Evolutionary conservation across 2,888 invertebrate genomes (phyloP), one percentile per base, ranked within the genome.

Genomic region (Pollenia labialis): DNA sequence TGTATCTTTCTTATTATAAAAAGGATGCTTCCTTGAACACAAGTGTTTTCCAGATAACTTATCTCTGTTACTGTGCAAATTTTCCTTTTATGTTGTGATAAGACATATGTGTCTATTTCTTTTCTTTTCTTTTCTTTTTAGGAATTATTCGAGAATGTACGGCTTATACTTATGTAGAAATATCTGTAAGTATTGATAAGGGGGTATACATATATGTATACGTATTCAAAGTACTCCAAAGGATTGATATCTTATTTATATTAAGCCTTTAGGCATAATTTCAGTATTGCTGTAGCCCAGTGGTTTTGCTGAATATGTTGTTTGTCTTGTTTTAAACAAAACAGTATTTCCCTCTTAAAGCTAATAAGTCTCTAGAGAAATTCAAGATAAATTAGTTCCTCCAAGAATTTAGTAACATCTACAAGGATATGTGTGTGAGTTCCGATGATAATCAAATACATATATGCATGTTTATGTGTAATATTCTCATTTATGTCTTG

Each of bases 311-410:
- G 64, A 8, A 18, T 16, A 8, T 44, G 8, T 56, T 44, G 7
- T 18, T 32, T 60, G 10, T 42, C 42, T 40, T n/a, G 11, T 76
- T n/a, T 75, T 60, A 56, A 66, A 46, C 10, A 69, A 62, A 71
- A 71, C 50, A 52, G 32, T 16, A 76, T 42, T 60, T 68, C 56
- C 66, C n/a, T 64, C 62, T 77, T 75, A 60, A 79, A 82, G 77
- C 69, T 75, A 79, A 75, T 82, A 82, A 81, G 54, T 77, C 85
- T 82, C 82, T 56, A 40, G 79, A 79, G 85, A 83, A 86, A 82
- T 86, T 83, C 46, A 75, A 82, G 79, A 83, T 75, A 82, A 86
- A 82, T 82, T 80, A 80, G 75, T 82, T 86, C n/a, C 18, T 56
- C 3, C 1, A 81, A 85, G 60, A 85, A 74, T 12, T 23, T 66